A percentile compares a stretch with the other conserved stretches of the same genome.
Conservation (phyloP, 2,888 invertebrate genomes). For the Noctua janthe region DNA sequence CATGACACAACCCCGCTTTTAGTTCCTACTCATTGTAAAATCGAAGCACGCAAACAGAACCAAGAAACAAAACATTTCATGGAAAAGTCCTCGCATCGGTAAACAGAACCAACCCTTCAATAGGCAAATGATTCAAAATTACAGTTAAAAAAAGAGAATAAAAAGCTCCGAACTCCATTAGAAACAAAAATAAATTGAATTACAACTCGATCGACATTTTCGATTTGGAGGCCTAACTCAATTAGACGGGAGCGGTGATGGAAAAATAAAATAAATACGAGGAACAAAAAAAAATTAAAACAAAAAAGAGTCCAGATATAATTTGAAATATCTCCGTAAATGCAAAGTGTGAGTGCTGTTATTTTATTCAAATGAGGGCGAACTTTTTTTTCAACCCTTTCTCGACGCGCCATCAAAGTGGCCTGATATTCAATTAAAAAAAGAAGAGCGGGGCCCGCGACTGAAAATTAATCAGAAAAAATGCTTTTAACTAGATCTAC, state of each 20-base stretch:
- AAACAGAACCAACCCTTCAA: constrained; percentile 79
- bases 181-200: constrained; percentile 91
- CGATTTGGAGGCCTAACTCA: constrained; percentile 90
- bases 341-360: constrained; percentile 91
- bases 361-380: constrained; percentile 91
- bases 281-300: constrained; percentile 88
- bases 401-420: constrained; percentile 90
- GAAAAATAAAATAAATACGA: constrained; percentile 90
- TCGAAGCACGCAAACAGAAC: constrained; percentile 20
- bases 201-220: constrained; percentile 90
- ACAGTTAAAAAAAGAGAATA: constrained; percentile 83
- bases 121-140: constrained; percentile 86
- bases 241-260: constrained; percentile 89
- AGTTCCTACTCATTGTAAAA: constrained; percentile 8
- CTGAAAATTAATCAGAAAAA: constrained; percentile 91
- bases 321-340: constrained; percentile 91
- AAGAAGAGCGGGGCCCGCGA: constrained; percentile 87
- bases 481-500: constrained; percentile 91
- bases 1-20: background rate
- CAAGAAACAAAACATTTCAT: constrained; percentile 67
- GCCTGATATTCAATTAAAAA: constrained; percentile 91
- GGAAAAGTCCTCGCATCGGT: constrained; percentile 71
- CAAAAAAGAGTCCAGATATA: constrained; percentile 90
- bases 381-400: constrained; percentile 89
- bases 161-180: constrained; percentile 88